Evolutionary conservation across 2,888 invertebrate species (phyloP), one percentile per base, ranked within the genome.

Genomic region (Aleiodes testaceus): DNA sequence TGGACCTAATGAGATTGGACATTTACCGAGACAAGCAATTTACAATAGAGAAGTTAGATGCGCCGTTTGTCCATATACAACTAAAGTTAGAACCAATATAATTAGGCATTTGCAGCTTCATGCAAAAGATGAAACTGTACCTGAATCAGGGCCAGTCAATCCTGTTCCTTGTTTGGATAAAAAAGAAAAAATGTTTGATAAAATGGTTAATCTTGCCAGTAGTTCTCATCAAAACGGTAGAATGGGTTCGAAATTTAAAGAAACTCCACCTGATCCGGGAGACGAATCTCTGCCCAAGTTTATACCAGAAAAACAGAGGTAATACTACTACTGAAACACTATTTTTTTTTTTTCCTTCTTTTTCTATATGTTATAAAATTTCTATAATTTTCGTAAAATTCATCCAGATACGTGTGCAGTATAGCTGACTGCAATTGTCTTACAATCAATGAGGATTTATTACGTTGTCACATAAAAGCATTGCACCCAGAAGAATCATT

Each of bases 201-300:
- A 93, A 84, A 95, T 95, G 95, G 90, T 92, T 0, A 95, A 95
- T 84, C 89, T 95, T 16, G 95, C 95, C 0, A 92, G 93, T n/a
- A 94, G 93, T 77, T 94, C 92, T 0, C 87, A 87, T 70, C 84
- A 87, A 44, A 84, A 82, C 14, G 82, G 88, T 2, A 82, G 89
- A 49, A 89, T 89, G 88, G 87, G 88, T 7, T 84, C 78, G 1
- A 76, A 73, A 44, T 66, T 75, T 4, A 83, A 80, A 50, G 84
- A 81, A 4, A 5, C 69, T 11, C 44, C 18, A 5, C 77, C 79
- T 64, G 73, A 79, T 7, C 76, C 50, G 16, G 79, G 76, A 16
- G 81, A 82, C 1, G 81, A 83, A 20, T 76, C 76, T 3, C 65
- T 88, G 36, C 87, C 87, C 0, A 86, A 87, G 75, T 87, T 82